Evolutionary conservation across 2,113 vertebrate genomes (phyloP).

Genomic region (Pimephales promelas): DNA sequence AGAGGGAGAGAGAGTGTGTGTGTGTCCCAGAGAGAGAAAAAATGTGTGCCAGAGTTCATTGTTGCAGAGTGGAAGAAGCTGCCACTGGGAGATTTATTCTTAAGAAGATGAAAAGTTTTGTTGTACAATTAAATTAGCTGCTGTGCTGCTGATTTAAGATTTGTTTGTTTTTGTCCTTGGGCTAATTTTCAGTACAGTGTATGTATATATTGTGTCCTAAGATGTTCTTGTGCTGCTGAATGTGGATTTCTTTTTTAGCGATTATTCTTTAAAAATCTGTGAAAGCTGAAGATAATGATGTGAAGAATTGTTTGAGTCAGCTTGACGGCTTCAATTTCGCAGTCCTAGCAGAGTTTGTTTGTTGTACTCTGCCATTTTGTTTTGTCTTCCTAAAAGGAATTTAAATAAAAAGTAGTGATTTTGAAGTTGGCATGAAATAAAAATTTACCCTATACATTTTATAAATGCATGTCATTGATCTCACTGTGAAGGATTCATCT

Average conservation of each 20-base stretch:
- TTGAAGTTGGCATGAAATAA: neutral
- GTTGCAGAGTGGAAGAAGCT: constrained; percentile 10
- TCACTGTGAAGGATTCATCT: neutral
- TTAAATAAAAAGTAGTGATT: no score
- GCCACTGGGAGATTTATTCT: neutral
- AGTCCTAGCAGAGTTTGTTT: neutral
- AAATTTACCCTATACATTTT: neutral
- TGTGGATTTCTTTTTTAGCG: neutral
- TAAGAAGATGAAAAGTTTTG: constrained; percentile 11
- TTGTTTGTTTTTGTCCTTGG: neutral
- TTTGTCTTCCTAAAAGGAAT: neutral
- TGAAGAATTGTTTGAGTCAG: neutral
- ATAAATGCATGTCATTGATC: neutral
- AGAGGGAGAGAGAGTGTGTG: no score
- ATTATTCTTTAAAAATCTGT: neutral
- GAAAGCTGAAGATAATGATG: neutral
- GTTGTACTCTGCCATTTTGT: neutral
- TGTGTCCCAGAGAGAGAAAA: constrained; percentile 34
- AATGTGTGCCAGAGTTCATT: constrained; percentile 46
- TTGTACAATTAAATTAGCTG: neutral
- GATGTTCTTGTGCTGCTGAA: neutral
- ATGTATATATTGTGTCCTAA: neutral
- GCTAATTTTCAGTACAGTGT: neutral
- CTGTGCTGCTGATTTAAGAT: neutral
- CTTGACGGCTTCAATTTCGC: neutral